A percentile compares a stretch with the other conserved stretches of the same genome.
Conservation (phyloP, 1,140 invertebrate genomes). For the Nomia melanderi region DNA sequence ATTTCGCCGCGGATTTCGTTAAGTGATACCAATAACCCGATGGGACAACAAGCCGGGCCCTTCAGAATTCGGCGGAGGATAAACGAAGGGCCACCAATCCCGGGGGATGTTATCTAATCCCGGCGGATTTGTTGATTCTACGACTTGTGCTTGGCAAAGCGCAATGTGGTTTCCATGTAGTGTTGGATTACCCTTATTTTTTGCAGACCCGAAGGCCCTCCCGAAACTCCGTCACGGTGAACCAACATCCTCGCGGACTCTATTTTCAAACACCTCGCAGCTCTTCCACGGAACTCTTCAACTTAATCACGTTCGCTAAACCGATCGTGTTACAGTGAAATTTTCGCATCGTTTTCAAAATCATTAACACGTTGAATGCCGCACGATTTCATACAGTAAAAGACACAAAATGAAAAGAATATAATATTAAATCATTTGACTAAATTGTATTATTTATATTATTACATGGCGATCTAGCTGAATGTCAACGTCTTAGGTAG, state of each 20-base stretch:
- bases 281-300: neutral
- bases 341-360: too few relatives aligned
- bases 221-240: constrained; percentile 19
- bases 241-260: neutral
- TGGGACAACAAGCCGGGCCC: constrained; percentile 64
- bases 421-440: too few relatives aligned
- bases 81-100: constrained; percentile 63
- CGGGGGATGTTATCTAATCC: constrained; percentile 67
- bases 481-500: too few relatives aligned
- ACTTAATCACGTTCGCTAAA: constrained; percentile 25
- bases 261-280: neutral
- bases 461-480: too few relatives aligned
- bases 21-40: constrained; percentile 72
- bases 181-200: constrained; percentile 68
- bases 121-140: constrained; percentile 65
- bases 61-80: constrained; percentile 60
- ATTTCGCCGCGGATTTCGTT: constrained; percentile 62
- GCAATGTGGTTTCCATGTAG: constrained; percentile 72
- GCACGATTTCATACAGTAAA: too few relatives aligned
- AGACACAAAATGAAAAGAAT: too few relatives aligned
- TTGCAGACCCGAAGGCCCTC: constrained; percentile 37
- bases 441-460: too few relatives aligned
- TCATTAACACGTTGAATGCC: too few relatives aligned
- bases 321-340: neutral
- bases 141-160: constrained; percentile 64